Base-by-base conservation (phyloP, 2,888 invertebrate genomes). In the Drosophila mimica region DNA sequence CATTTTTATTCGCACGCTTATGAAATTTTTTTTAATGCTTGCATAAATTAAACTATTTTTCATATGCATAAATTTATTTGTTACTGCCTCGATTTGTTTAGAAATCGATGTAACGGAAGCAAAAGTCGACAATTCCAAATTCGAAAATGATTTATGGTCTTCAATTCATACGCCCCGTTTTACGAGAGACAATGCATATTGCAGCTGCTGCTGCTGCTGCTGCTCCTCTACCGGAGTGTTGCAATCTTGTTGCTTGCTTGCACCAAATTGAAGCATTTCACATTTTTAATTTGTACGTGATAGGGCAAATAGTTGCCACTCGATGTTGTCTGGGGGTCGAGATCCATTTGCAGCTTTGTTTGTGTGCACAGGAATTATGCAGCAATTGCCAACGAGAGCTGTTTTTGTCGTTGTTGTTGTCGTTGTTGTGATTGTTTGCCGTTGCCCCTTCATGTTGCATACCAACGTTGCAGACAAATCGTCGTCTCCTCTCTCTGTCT, bases 221-320 rank as follows among this genome's bases (percentile, higher is more conserved):
- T 59, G 46, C 17, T 56, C 54, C 34, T 48, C 53, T 36, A 36
- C 4, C 20, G 25, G 62, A 9, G 72, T 79, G 62, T 74, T 81
- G 83, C 65, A 81, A 83, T 79, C 52, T 53, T 53, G 31, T 43
- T 43, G 36, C 17, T 28, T 61, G 81, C 70, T 81, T 78, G 81
- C 64, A 86, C 74, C 77, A 82, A 91, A 91, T 91, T 91, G 91
- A 90, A 91, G 88, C 91, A 90, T 91, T 91, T 91, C 88, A 89
- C 89, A 85, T 91, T 91, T 88, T 90, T 89, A 91, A 89, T 91
- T 89, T 83, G 88, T 89, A 91, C 91, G 92, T 91, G 91, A 91
- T 91, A 90, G 91, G 91, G 91, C 92, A 86, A 91, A 83, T 79
- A 79, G 85, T 86, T 82, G 75, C 82, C 84, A 88, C 89, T 89